Percentiles rank a stretch among this genome's conserved stretches.
These are phyloP conservation scores for Parthenolecanium corni DNA, from an alignment of 2,888 invertebrate genomes.

Conservation along the genomic window DNA sequence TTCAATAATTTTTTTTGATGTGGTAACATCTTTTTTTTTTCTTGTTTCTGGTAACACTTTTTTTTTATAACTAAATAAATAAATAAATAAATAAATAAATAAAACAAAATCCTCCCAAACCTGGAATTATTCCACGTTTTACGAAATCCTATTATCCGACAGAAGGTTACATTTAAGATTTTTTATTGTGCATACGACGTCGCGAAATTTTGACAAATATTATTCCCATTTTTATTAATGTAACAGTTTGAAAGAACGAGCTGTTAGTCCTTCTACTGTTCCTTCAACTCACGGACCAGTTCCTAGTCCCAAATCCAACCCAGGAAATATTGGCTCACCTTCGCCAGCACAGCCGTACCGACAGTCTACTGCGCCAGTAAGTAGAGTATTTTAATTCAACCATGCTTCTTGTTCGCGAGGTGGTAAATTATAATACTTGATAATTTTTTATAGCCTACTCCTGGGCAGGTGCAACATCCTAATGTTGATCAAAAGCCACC, in stretches of 20 bases:
- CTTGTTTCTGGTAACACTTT: too few relatives aligned
- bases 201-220: too few relatives aligned
- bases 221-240: too few relatives aligned
- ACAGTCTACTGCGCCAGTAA: background rate
- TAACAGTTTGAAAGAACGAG: conserved; percentile 52
- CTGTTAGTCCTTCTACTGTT: conserved; percentile 48
- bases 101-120: too few relatives aligned
- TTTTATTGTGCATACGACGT: too few relatives aligned
- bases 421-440: background rate
- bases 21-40: too few relatives aligned
- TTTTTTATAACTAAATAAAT: too few relatives aligned
- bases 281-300: conserved; percentile 37
- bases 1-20: too few relatives aligned
- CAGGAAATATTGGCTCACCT: conserved; percentile 38
- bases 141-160: too few relatives aligned
- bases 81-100: too few relatives aligned
- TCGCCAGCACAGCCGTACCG: conserved; percentile 18
- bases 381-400: background rate
- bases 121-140: too few relatives aligned
- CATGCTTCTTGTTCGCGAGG: background rate
- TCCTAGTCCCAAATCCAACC: conserved; percentile 46
- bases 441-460: background rate
- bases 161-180: too few relatives aligned
- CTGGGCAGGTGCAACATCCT: conserved; percentile 8
- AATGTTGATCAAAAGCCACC: conserved; percentile 15